phyloP scores from a whole-genome alignment of 2,888 invertebrate genomes.

The Agrilus cyanescens region DNA sequence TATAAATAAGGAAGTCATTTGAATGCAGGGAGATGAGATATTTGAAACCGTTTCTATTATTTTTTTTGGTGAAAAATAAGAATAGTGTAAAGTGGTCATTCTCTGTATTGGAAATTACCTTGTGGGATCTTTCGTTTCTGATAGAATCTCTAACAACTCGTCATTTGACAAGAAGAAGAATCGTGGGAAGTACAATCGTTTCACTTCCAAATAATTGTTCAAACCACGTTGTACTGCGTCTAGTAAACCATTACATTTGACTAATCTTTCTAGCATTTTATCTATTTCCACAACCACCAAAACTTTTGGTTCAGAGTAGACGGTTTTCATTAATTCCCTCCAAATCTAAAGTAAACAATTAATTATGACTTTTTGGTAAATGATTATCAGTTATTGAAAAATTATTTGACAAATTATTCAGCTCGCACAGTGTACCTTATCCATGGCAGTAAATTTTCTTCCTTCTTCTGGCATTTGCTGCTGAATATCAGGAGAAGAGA shows the following conservation, averaged over 20 bases:
- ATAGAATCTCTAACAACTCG: conserved; percentile 88
- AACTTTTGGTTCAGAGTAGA: conserved; percentile 64
- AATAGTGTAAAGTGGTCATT: no score
- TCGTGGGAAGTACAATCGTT: conserved; percentile 83
- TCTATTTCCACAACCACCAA: conserved; percentile 79
- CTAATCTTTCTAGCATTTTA: conserved; percentile 81
- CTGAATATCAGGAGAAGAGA: conserved; percentile 93
- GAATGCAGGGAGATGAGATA: no score
- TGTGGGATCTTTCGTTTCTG: conserved; percentile 93
- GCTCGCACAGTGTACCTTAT: conserved; percentile 50
- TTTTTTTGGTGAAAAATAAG: no score
- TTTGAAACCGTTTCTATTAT: no score
- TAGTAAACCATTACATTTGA: conserved; percentile 74
- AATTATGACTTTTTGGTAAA: no score
- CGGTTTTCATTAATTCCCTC: conserved; percentile 87
- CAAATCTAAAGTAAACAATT: conserved; percentile 55
- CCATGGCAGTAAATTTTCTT: conserved; percentile 84
- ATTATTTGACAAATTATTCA: no score
- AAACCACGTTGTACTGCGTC: conserved; percentile 88
- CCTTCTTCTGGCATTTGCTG: conserved; percentile 97
- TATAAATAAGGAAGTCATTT: conserved; percentile 22
- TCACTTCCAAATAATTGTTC: conserved; percentile 91
- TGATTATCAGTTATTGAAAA: no score
- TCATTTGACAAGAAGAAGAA: conserved; percentile 97
- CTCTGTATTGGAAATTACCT: conserved; percentile 41